Conservation (phyloP, 2,888 invertebrate species). For the Drosophila pseudotalamancana region DNA sequence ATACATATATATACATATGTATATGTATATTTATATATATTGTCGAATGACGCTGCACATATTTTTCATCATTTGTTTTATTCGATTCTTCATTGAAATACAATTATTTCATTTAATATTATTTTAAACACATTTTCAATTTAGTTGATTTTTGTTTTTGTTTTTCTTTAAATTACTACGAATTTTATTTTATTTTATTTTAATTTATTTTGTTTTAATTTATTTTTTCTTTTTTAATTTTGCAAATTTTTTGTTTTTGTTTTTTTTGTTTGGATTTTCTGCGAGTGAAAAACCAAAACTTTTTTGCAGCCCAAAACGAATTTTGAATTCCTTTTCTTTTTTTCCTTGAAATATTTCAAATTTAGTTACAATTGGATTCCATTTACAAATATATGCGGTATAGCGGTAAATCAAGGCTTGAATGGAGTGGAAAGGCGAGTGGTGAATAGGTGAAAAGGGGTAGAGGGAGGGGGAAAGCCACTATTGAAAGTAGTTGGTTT, state of each 20-base stretch:
- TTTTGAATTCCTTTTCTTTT: slow-evolving; percentile 48
- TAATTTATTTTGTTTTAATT: not conserved
- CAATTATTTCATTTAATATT: slow-evolving; percentile 56
- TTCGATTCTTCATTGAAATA: slow-evolving; percentile 74
- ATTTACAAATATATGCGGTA: no score
- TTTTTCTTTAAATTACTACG: no score
- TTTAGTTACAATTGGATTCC: slow-evolving; percentile 59
- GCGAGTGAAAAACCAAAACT: slow-evolving; percentile 35
- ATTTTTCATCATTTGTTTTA: slow-evolving; percentile 64
- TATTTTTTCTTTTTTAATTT: not conserved
- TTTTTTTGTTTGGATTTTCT: slow-evolving; percentile 11
- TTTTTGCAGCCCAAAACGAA: slow-evolving; percentile 33
- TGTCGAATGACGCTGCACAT: slow-evolving; percentile 5
- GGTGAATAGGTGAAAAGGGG: no score
- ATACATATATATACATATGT: not conserved
- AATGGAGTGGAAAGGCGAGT: no score
- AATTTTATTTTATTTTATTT: no score
- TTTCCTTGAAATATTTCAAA: not conserved
- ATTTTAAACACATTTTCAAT: slow-evolving; percentile 72
- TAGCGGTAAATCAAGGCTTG: no score
- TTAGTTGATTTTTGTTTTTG: slow-evolving; percentile 22
- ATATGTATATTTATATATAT: no score
- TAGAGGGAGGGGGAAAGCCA: not conserved
- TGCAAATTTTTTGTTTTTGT: not conserved
- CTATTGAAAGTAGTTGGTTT: slow-evolving; percentile 26